These are phyloP conservation scores for Alexandromys fortis DNA, from an alignment of 2,113 vertebrate species.

Conservation along the genomic window DNA sequence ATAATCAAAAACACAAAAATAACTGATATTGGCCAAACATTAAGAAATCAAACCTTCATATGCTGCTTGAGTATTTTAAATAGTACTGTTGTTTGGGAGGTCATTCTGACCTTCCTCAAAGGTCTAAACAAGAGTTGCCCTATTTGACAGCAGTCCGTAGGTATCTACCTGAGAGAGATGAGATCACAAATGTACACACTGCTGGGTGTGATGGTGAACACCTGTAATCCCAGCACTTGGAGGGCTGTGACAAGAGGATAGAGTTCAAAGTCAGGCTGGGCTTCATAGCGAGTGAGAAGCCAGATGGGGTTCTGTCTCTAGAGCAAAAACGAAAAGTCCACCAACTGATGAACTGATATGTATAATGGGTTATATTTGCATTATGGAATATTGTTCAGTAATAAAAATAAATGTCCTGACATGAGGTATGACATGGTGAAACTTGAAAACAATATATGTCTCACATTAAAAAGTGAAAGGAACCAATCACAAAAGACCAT, in stretches of 20 bases:
- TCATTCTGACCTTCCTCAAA: conserved; percentile 2
- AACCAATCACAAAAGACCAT: background rate
- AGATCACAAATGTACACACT: background rate
- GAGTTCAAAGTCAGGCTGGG: background rate
- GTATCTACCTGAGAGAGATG: background rate
- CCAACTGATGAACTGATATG: background rate
- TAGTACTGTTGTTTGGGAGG: background rate
- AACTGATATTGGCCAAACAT: background rate
- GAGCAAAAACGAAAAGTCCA: background rate
- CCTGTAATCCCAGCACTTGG: background rate
- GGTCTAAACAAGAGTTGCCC: background rate
- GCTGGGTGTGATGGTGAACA: background rate
- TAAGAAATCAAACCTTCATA: background rate
- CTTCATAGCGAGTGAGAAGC: background rate
- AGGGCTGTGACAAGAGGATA: background rate
- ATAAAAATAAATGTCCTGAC: background rate
- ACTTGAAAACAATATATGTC: background rate
- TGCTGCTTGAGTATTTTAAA: conserved; percentile 10
- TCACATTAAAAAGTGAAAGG: background rate
- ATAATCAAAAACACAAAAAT: background rate
- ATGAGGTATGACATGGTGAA: background rate
- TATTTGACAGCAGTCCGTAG: background rate
- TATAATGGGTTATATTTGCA: background rate
- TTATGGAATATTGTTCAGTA: background rate
- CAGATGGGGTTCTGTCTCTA: background rate